These are phyloP conservation scores for Bacillus rossius DNA, from an alignment of 1,140 invertebrate genomes.

Conservation along the genomic window DNA sequence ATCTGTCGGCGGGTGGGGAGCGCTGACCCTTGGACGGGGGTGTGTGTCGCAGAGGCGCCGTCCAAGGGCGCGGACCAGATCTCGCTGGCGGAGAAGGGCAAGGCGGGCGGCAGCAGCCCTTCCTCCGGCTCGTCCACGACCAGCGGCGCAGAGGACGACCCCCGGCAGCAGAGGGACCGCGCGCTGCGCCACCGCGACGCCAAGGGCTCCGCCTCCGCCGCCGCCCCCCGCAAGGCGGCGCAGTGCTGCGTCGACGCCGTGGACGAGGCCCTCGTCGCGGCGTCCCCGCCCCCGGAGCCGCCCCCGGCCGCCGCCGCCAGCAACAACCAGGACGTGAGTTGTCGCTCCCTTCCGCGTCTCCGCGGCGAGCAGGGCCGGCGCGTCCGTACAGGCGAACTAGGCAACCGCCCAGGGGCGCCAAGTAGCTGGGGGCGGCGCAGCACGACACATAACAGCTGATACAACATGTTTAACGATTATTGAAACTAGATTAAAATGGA, in stretches of 20 bases:
- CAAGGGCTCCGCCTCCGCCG: neutral
- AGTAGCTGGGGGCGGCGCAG: no score
- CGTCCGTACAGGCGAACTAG: no score
- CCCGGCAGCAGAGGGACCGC: conserved; percentile 2
- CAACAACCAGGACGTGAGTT: conserved; percentile 43
- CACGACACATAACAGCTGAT: no score
- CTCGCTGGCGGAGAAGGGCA: conserved; percentile 51
- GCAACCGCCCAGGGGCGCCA: no score
- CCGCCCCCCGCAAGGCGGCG: conserved; percentile 16
- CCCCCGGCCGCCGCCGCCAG: neutral
- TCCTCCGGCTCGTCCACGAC: conserved; percentile 37
- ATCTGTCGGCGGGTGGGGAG: no score
- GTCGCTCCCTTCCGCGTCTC: no score
- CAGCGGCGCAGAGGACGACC: conserved; percentile 35
- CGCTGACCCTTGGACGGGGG: no score
- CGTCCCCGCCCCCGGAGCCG: conserved; percentile 1
- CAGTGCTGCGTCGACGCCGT: conserved; percentile 17
- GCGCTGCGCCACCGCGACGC: conserved; percentile 22
- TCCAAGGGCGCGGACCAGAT: conserved; percentile 43
- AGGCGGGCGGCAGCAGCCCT: conserved; percentile 40
- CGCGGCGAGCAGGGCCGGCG: no score
- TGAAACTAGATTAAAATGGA: no score
- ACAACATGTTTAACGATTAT: no score
- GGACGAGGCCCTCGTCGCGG: conserved; percentile 5
- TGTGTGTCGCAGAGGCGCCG: conserved; percentile 12